Evolutionary conservation across 1,140 invertebrate species (phyloP), one percentile per base, ranked within the genome.

Genomic region (Trichoplusia ni): DNA sequence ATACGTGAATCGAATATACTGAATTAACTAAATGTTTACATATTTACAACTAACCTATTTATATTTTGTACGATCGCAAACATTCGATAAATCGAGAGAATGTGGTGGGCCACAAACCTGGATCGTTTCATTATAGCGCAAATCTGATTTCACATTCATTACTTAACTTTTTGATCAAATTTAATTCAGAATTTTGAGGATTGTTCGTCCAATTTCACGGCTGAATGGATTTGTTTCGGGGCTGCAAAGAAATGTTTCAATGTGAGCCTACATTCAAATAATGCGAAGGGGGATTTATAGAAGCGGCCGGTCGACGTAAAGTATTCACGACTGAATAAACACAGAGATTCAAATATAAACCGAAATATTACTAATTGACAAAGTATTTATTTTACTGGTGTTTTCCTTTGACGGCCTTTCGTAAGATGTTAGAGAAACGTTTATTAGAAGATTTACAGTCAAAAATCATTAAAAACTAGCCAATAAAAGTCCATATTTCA

Each of bases 81-180:
- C 1, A 27, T 9, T 29, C 16, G 18, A 49, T 5, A 21, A 13
- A 51, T 35, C 35, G 8, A 21, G 31, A 33, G 35, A 33, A 44
- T 62, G 51, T n/a, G 47, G 31, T n/a, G 46, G 42, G 29, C 37
- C 13, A 42, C 53, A 58, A 27, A 42, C n/a, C 16, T 31, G 9
- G 23, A 42, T 58, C 46, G 62, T 74, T 77, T 77, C 49, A 75
- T 74, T 79, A 69, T 82, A 66, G 49, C 46, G 59, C 33, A 62
- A 75, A 77, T 71, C 69, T 49, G 71, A 75, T 79, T 78, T 79
- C 51, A 67, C 65, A 69, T 81, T 84, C 72, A 77, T 85, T 79
- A 82, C 69, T 82, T 79, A 82, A 82, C 73, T 79, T 85, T 84
- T 85, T 84, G 78, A 84, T 82, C 71, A 81, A 84, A 82, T 81